Evolutionary conservation across 1,140 invertebrate species (phyloP).

Genomic region (Papilio dardanus): DNA sequence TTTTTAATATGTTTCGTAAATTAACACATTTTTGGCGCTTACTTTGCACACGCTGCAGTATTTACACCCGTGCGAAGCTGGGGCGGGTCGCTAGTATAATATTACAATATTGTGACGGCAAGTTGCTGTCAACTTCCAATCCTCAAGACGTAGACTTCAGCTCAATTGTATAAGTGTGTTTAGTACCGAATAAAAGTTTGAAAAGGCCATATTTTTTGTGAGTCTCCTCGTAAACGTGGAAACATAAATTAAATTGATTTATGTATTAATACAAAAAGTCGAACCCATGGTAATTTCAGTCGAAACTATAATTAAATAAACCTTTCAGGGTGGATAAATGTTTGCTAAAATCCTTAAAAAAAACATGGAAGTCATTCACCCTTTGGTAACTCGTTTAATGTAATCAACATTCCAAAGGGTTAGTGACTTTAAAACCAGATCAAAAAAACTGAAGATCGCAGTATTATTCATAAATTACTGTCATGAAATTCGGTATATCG

Average conservation of each 20-base stretch:
- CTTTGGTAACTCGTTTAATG: background rate
- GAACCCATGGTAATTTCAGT: background rate
- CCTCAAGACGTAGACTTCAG: too few species aligned
- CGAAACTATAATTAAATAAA: background rate
- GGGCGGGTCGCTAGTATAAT: too few species aligned
- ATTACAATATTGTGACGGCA: too few species aligned
- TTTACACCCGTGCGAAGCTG: too few species aligned
- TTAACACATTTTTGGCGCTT: too few species aligned
- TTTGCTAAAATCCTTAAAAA: background rate
- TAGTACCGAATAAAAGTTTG: too few species aligned
- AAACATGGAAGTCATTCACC: slow-evolving; percentile 1
- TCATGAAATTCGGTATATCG: background rate
- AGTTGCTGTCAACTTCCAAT: background rate
- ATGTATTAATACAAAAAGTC: background rate
- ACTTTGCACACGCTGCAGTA: too few species aligned
- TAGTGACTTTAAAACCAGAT: background rate
- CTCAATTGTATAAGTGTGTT: too few species aligned
- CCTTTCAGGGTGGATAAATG: background rate
- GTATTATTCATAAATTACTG: background rate
- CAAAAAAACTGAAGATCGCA: background rate
- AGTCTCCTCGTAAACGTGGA: too few species aligned
- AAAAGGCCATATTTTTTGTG: too few species aligned
- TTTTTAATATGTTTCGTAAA: too few species aligned
- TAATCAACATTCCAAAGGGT: background rate
- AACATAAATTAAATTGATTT: too few species aligned